These are phyloP conservation scores for Aplidium turbinatum DNA, from an alignment of 23 tunicate genomes.

Conservation along the genomic window DNA sequence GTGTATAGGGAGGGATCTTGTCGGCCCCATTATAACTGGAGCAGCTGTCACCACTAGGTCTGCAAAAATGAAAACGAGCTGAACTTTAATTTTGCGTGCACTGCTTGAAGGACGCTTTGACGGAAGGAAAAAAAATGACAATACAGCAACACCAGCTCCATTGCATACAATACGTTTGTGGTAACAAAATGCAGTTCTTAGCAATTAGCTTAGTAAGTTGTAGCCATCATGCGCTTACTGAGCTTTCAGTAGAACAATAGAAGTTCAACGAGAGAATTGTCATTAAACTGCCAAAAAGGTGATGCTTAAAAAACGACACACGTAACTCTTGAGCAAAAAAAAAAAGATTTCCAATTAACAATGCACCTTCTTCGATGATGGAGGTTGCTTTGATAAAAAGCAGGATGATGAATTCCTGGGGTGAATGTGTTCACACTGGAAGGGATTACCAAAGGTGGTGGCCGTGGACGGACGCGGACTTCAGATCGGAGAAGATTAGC, in stretches of 20 bases:
- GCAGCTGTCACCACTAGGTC: conserved; percentile 88
- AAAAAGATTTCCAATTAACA: neutral
- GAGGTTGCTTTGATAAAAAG: conserved; percentile 68
- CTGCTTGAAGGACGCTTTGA: neutral
- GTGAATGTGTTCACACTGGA: conserved; percentile 76
- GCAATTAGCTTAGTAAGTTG: too few relatives aligned
- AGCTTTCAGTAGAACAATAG: too few relatives aligned
- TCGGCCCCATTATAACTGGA: conserved; percentile 60
- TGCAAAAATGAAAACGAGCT: neutral
- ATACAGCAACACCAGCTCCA: too few relatives aligned
- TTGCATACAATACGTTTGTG: too few relatives aligned
- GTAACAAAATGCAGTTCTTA: too few relatives aligned
- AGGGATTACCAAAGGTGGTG: conserved; percentile 86
- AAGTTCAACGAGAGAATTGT: too few relatives aligned
- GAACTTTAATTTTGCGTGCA: too few relatives aligned
- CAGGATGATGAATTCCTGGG: conserved; percentile 15
- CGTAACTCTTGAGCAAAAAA: neutral
- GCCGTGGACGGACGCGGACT: conserved; percentile 51
- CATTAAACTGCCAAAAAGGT: too few relatives aligned
- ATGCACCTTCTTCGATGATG: conserved; percentile 68
- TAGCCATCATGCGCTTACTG: too few relatives aligned
- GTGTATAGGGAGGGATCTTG: conserved; percentile 93
- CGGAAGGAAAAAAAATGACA: neutral
- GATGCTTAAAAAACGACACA: too few relatives aligned
- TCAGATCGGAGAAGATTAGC: conserved; percentile 14